Conservation (phyloP, 2,113 vertebrate genomes). For the Piliocolobus tephrosceles region DNA sequence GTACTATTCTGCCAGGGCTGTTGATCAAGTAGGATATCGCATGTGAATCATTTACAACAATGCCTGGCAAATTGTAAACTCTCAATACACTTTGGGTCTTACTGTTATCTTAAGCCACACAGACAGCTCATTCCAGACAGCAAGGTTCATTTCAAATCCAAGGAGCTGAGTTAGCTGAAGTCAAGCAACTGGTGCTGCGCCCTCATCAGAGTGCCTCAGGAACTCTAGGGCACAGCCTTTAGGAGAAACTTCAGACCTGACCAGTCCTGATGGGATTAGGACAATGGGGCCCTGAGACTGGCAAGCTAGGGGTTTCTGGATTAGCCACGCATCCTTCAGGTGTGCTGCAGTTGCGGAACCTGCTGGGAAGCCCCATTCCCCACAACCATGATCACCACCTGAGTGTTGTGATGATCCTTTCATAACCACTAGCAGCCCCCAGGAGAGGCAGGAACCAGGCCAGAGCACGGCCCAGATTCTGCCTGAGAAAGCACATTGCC, state of each 20-base stretch:
- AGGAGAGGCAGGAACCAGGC: neutral
- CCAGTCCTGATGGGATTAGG: neutral
- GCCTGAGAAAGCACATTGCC: neutral
- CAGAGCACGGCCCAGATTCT: neutral
- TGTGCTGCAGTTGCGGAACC: neutral
- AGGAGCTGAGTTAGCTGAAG: neutral
- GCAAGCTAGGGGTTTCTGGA: neutral
- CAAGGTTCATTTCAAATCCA: neutral
- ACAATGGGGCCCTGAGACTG: neutral
- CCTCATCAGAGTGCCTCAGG: neutral
- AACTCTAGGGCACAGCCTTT: neutral
- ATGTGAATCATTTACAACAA: neutral
- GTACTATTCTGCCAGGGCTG: neutral
- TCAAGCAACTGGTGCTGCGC: neutral
- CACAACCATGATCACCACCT: neutral
- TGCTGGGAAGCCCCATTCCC: neutral
- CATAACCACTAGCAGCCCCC: too few relatives aligned
- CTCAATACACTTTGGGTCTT: neutral
- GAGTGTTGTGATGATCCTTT: neutral
- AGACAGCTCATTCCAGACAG: neutral
- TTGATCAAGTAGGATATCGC: neutral
- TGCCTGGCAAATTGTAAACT: neutral
- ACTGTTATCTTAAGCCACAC: neutral
- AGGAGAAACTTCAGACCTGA: neutral
- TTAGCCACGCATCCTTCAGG: neutral